Evolutionary conservation across 2,888 invertebrate genomes (phyloP), one percentile per base, ranked within the genome.

Genomic region (Hyles lineata): DNA sequence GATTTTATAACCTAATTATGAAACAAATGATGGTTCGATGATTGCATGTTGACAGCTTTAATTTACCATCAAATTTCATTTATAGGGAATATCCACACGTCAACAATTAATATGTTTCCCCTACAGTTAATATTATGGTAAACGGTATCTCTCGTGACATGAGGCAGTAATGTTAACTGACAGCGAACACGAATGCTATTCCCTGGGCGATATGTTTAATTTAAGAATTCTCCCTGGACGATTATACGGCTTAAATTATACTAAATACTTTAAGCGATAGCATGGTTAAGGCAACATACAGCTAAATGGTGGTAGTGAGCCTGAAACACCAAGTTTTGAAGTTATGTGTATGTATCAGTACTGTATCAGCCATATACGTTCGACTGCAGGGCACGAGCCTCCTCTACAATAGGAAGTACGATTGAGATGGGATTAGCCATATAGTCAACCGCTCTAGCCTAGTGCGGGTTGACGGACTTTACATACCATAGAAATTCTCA

Each of bases 131-230:
- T 79, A 79, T 77, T 79, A 75, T 74, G 73, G 52, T 76, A 82
- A 83, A 78, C 82, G 82, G 78, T 80, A 77, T 76, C 71, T 82
- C 72, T 74, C 82, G 77, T 83, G 83, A 78, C 74, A 73, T 11
- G 25, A 73, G 55, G 74, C 74, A 79, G 73, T 83, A 76, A 72
- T 23, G 35, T 72, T 77, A 50, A 67, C 67, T 50, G 50, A 35
- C 50, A 67, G 17, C 50, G 23, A 50, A 67, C 11, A 70, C 50
- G 67, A 67, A 67, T 23, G 17, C 50, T 23, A 23, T 23, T 50
- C 67, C 67, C 50, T 15, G 21, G 50, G 67, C 50, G 50, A 67
- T 43, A 50, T 43, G 67, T 67, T 67, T 67, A 43, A 67, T 67
- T 15, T 67, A 67, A 67, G 43, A 21, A 50, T 43, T 6, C 21